Percentiles rank a stretch among this genome's conserved stretches.
Evolutionary conservation across 2,797 vertebrate genomes (phyloP).

Genomic region (Hippopotamyrus pictus): DNA sequence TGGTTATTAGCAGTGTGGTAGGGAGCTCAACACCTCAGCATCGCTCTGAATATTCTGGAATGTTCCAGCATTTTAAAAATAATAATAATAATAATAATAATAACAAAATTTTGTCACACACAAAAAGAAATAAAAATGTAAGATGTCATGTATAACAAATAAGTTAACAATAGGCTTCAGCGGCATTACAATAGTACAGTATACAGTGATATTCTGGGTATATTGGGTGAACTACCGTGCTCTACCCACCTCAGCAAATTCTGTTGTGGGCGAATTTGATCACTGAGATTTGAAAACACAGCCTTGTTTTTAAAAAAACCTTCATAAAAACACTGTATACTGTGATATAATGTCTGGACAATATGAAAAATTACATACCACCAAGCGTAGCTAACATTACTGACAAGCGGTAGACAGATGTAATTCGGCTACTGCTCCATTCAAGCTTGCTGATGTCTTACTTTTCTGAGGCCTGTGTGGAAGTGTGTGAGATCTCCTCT

Average conservation of each 20-base stretch:
- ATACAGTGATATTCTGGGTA: neutral
- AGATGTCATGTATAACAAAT: neutral
- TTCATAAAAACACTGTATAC: neutral
- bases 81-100: neutral
- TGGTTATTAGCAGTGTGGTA: neutral
- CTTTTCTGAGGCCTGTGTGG: slow-evolving; percentile 35
- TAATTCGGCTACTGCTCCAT: neutral
- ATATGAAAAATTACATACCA: neutral
- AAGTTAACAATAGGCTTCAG: neutral
- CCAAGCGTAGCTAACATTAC: neutral
- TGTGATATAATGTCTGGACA: neutral
- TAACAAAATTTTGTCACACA: neutral
- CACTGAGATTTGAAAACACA: neutral
- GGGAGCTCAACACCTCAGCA: neutral
- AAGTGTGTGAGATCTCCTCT: slow-evolving; percentile 63
- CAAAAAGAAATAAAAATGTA: neutral
- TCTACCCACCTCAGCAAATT: neutral
- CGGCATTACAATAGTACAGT: neutral
- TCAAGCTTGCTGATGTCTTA: slow-evolving; percentile 29
- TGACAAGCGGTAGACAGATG: neutral
- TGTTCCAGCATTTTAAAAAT: neutral
- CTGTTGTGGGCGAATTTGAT: neutral
- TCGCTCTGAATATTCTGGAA: neutral
- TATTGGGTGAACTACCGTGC: neutral
- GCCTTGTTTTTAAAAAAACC: neutral